Evolutionary conservation across 2,888 invertebrate genomes (phyloP).

Genomic region (Geophilus truncorum): DNA sequence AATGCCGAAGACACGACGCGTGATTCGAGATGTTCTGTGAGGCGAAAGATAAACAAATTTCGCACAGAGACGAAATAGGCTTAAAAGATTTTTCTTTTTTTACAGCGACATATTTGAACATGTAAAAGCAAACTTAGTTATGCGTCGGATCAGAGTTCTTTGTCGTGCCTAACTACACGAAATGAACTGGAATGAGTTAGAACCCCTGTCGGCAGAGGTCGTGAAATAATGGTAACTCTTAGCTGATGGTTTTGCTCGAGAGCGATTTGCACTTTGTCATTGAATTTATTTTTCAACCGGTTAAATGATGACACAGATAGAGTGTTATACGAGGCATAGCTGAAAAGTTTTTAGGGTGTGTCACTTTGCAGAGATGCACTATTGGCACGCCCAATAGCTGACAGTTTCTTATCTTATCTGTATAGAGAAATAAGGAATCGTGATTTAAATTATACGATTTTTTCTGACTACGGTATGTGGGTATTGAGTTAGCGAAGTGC

Average conservation of each 20-base stretch:
- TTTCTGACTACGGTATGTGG: neutral
- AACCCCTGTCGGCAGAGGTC: neutral
- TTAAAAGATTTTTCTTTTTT: neutral
- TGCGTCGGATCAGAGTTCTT: too few relatives aligned
- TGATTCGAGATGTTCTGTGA: neutral
- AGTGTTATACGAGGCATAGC: neutral
- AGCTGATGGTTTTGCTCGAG: neutral
- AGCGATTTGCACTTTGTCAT: neutral
- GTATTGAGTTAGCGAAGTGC: neutral
- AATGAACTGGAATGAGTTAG: too few relatives aligned
- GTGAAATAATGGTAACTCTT: neutral
- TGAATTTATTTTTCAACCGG: neutral
- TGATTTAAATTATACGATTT: neutral
- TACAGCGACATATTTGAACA: neutral
- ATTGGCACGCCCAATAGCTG: slow-evolving; percentile 1
- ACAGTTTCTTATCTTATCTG: slow-evolving; percentile 25
- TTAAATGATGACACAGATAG: neutral
- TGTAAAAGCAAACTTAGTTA: neutral
- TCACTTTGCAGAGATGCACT: neutral
- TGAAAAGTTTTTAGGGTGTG: slow-evolving; percentile 15
- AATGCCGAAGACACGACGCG: neutral
- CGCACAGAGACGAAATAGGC: neutral
- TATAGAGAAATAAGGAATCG: neutral
- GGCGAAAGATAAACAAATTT: slow-evolving; percentile 12
- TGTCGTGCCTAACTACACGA: too few relatives aligned